These are phyloP conservation scores for Copsychus sechellarum DNA, from an alignment of 2,113 vertebrate species.

Conservation along the genomic window DNA sequence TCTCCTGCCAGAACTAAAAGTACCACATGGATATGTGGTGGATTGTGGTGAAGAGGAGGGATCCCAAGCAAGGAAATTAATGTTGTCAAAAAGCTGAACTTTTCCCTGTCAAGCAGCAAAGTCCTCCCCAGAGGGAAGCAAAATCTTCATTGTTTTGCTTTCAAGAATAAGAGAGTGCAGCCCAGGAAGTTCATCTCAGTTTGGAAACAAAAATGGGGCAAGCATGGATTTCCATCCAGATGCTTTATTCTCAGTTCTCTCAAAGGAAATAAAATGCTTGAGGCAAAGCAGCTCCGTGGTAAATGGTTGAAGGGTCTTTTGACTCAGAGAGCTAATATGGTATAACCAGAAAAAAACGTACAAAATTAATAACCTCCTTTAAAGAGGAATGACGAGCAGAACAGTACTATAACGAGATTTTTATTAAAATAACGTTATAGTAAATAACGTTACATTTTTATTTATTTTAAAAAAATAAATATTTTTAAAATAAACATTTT, in stretches of 20 bases:
- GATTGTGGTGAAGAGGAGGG: neutral
- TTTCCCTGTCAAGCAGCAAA: neutral
- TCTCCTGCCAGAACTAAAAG: neutral
- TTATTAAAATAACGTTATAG: neutral
- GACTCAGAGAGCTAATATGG: neutral
- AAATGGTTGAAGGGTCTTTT: neutral
- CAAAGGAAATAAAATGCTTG: neutral
- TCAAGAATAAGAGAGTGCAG: neutral
- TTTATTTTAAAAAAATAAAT: too few species aligned
- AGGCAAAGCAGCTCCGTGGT: neutral
- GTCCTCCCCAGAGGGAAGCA: neutral
- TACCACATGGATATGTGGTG: neutral
- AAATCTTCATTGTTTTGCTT: neutral
- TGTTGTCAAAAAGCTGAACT: neutral
- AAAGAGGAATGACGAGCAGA: neutral
- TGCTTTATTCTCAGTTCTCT: neutral
- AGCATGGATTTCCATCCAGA: neutral
- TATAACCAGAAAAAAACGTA: neutral
- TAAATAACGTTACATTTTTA: too few species aligned
- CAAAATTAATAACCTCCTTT: neutral
- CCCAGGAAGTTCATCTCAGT: neutral
- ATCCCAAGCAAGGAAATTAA: neutral
- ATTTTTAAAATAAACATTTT: too few species aligned
- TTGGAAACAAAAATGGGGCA: neutral
- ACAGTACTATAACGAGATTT: rapidly evolving